Evolutionary conservation across 2,113 vertebrate genomes (phyloP).

Genomic region (Phasianus colchicus): DNA sequence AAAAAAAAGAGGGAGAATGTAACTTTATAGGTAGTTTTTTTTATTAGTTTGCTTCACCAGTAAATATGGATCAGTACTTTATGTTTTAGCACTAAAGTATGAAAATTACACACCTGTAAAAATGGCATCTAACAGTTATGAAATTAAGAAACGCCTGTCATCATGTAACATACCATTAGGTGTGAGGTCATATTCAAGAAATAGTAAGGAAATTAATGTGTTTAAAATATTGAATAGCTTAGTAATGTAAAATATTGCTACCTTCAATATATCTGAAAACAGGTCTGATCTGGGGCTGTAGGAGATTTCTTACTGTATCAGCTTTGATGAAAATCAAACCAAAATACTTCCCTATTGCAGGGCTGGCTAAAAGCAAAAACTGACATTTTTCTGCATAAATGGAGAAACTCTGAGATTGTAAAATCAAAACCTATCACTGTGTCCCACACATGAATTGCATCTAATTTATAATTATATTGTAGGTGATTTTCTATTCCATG

Average conservation of each 20-base stretch:
- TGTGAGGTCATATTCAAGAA: constrained; percentile 71
- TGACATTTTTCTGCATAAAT: constrained; percentile 65
- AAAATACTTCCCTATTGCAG: constrained; percentile 55
- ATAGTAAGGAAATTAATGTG: constrained; percentile 69
- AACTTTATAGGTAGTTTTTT: constrained; percentile 80
- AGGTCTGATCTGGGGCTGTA: constrained; percentile 37
- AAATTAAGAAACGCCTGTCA: constrained; percentile 76
- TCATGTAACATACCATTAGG: constrained; percentile 74
- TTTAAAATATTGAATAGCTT: constrained; percentile 64
- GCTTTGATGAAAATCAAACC: constrained; percentile 63
- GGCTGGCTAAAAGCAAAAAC: constrained; percentile 67
- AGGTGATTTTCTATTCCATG: constrained; percentile 41
- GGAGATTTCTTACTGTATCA: constrained; percentile 57
- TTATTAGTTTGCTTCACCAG: constrained; percentile 78
- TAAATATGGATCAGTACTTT: constrained; percentile 79
- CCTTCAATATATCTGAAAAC: constrained; percentile 63
- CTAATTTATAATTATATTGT: constrained; percentile 33
- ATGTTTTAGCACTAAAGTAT: constrained; percentile 76
- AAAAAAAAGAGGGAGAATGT: constrained; percentile 75
- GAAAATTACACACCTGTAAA: constrained; percentile 79
- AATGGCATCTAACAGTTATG: constrained; percentile 77
- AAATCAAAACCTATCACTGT: constrained; percentile 48
- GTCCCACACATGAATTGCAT: constrained; percentile 9
- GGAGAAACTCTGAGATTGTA: constrained; percentile 40
- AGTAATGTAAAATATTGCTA: constrained; percentile 74